phyloP scores from a whole-genome alignment of 2,113 vertebrate species.

The Parus major region DNA sequence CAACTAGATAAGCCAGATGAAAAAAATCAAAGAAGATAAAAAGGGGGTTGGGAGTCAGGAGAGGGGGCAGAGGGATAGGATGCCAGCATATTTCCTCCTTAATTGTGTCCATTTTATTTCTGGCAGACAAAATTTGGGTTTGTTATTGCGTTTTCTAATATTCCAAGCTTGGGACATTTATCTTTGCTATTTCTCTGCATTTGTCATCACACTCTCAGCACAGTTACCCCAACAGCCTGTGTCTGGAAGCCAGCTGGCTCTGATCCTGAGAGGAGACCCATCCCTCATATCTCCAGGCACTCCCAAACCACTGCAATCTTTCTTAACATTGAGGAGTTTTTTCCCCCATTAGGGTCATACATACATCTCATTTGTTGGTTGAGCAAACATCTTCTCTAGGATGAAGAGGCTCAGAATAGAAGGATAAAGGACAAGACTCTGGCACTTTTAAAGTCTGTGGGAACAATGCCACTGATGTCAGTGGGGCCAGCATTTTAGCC shows the following conservation, averaged over 20 bases:
- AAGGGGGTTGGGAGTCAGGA: background rate
- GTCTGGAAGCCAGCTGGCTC: background rate
- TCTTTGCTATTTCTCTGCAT: background rate
- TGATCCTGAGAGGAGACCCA: background rate
- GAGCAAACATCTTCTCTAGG: background rate
- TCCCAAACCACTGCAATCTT: background rate
- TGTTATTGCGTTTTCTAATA: background rate
- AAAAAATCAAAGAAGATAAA: conserved; percentile 23
- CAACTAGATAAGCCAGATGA: background rate
- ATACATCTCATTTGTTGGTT: background rate
- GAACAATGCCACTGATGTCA: background rate
- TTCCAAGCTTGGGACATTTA: background rate
- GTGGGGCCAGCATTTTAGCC: background rate
- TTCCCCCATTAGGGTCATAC: background rate
- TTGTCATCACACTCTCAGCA: background rate
- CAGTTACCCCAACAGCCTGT: background rate
- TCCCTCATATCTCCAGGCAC: background rate
- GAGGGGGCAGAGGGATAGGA: too few species aligned
- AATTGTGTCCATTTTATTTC: background rate
- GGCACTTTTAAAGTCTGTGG: background rate
- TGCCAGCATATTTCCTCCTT: background rate
- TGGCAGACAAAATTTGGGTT: background rate
- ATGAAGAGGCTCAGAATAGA: background rate
- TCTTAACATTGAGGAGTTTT: background rate
- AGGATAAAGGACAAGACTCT: background rate